These are phyloP conservation scores for Agrochola litura DNA, from an alignment of 2,888 invertebrate species.

Conservation along the genomic window DNA sequence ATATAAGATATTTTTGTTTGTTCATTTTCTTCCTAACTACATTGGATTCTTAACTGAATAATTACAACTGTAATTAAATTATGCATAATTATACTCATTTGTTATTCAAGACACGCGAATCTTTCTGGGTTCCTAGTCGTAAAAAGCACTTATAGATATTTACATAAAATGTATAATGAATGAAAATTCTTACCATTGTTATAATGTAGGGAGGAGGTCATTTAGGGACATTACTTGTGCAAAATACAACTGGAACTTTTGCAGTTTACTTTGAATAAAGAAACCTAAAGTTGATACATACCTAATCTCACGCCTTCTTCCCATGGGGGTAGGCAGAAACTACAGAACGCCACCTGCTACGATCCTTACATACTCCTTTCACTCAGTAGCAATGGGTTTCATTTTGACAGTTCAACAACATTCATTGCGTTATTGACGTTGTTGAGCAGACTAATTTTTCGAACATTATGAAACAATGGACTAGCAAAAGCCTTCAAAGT, in stretches of 20 bases:
- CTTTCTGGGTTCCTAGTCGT: not conserved
- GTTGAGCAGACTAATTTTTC: too few relatives aligned
- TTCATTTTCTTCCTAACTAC: not conserved
- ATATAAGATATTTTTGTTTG: not conserved
- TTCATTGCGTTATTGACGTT: too few relatives aligned
- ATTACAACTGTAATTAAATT: not conserved
- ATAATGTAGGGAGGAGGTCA: not conserved
- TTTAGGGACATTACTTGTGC: not conserved
- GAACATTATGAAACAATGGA: too few relatives aligned
- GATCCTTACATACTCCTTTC: not conserved
- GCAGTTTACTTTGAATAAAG: not conserved
- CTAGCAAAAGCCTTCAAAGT: too few relatives aligned
- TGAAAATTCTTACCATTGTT: conserved; percentile 4
- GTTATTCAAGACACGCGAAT: conserved; percentile 8
- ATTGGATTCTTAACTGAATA: not conserved
- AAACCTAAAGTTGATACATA: too few relatives aligned
- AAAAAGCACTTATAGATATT: not conserved
- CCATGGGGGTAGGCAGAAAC: not conserved
- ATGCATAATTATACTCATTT: not conserved
- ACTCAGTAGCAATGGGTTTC: too few relatives aligned
- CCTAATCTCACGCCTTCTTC: not conserved
- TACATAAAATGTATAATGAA: conserved; percentile 15
- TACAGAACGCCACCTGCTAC: not conserved
- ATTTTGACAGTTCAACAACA: too few relatives aligned
- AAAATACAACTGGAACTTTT: not conserved